Percentiles rank a stretch among this genome's conserved stretches.
phyloP scores from a whole-genome alignment of 1,140 invertebrate species.

The Caenorhabditis tropicalis region DNA sequence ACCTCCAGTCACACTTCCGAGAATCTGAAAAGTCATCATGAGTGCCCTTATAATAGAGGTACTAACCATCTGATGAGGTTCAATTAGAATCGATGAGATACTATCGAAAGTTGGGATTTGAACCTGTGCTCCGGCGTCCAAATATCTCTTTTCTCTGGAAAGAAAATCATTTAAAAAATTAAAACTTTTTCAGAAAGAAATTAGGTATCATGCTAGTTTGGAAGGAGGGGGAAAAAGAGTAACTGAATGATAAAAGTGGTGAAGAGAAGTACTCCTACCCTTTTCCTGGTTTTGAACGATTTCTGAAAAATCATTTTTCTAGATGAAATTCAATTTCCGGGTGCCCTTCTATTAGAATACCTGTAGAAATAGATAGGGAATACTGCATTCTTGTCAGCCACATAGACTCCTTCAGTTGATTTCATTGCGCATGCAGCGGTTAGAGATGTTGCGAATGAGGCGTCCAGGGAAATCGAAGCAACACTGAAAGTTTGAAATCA shows the following conservation, averaged over 20 bases:
- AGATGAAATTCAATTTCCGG: too few species aligned
- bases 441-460: slow-evolving; percentile 47
- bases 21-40: neutral
- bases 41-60: neutral
- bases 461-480: slow-evolving; percentile 45
- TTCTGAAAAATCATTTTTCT: neutral
- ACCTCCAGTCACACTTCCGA: slow-evolving; percentile 48
- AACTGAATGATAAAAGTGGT: slow-evolving; percentile 4
- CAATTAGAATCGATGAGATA: slow-evolving; percentile 47
- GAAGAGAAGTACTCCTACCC: neutral
- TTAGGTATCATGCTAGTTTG: neutral
- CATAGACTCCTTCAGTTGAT: slow-evolving; percentile 46
- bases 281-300: slow-evolving; percentile 10
- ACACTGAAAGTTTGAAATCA: slow-evolving; percentile 25
- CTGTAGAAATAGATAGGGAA: slow-evolving; percentile 50
- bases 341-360: neutral
- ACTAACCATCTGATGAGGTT: slow-evolving; percentile 44
- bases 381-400: slow-evolving; percentile 44
- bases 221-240: neutral
- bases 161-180: neutral
- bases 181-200: neutral
- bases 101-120: slow-evolving; percentile 46
- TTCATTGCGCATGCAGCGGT: slow-evolving; percentile 45
- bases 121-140: slow-evolving; percentile 45
- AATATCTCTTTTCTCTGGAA: slow-evolving; percentile 52